Evolutionary conservation across 1,140 invertebrate species (phyloP).

Genomic region (Pseudobourletiella spinata): DNA sequence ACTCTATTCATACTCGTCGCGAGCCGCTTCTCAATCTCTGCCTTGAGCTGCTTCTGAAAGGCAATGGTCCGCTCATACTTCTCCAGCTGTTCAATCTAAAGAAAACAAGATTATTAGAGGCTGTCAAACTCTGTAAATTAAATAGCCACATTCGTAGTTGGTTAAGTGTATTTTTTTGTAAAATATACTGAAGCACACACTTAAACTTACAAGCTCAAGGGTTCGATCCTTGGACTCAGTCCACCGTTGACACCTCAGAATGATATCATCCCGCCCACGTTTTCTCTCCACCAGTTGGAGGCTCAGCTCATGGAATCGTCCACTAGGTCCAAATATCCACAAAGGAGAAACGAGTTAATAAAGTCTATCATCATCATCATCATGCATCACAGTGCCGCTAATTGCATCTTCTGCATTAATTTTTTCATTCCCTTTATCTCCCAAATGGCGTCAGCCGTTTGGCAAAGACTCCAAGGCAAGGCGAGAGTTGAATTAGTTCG

Average conservation of each 20-base stretch:
- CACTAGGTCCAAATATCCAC: neutral
- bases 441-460: no score
- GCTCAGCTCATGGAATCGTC: neutral
- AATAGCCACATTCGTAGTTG: no score
- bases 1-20: slow-evolving; percentile 11
- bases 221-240: neutral
- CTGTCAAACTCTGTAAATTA: no score
- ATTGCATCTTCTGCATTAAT: no score
- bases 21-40: slow-evolving; percentile 51
- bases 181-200: neutral
- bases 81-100: slow-evolving; percentile 53
- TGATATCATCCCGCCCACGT: neutral
- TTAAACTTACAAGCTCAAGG: slow-evolving; percentile 5
- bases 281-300: neutral
- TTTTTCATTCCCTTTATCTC: no score
- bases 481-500: no score
- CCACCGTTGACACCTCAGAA: neutral
- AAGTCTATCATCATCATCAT: no score
- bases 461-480: no score
- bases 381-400: no score
- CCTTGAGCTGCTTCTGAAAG: slow-evolving; percentile 52
- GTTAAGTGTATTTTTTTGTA: neutral
- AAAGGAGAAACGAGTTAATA: no score
- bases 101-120: slow-evolving; percentile 36
- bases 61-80: slow-evolving; percentile 53